Evolutionary conservation across 2,888 invertebrate species (phyloP).

Genomic region (Tillus elongatus): DNA sequence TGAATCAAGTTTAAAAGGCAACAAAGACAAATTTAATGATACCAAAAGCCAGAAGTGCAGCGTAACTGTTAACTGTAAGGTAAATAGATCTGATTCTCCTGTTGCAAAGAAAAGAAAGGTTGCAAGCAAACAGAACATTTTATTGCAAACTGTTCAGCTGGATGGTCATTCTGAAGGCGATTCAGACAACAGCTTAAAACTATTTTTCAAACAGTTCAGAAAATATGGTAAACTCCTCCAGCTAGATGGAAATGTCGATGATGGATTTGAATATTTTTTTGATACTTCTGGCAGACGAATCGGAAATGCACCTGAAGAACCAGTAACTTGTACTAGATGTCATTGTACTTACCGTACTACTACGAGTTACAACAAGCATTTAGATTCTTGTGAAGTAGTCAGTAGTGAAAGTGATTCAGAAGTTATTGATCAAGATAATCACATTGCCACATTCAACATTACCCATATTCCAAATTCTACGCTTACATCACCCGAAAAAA

Average conservation of each 20-base stretch:
- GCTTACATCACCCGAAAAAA: too few relatives aligned
- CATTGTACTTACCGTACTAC: conserved; percentile 78
- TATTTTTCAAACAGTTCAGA: conserved; percentile 27
- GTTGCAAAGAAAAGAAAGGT: conserved; percentile 60
- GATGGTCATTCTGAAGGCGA: conserved; percentile 6
- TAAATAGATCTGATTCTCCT: conserved; percentile 53
- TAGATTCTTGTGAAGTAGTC: conserved; percentile 66
- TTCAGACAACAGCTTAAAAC: too few relatives aligned
- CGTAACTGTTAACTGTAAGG: conserved; percentile 60
- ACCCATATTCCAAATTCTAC: too few relatives aligned
- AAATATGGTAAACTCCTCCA: conserved; percentile 45
- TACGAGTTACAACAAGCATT: conserved; percentile 71
- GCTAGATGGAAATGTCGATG: conserved; percentile 49
- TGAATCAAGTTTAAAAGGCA: too few relatives aligned
- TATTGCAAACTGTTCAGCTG: conserved; percentile 16
- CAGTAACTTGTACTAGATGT: conserved; percentile 80
- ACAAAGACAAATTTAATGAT: conserved; percentile 34
- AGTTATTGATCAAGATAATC: conserved; percentile 17
- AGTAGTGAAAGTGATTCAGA: conserved; percentile 79
- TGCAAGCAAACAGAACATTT: conserved; percentile 36
- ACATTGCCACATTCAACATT: too few relatives aligned
- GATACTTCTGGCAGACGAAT: conserved; percentile 20
- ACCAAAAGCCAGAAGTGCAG: conserved; percentile 47
- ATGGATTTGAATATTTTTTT: conserved; percentile 43
- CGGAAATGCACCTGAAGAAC: conserved; percentile 55